phyloP scores from a whole-genome alignment of 1,140 invertebrate species.

The Achatina immaculata region DNA sequence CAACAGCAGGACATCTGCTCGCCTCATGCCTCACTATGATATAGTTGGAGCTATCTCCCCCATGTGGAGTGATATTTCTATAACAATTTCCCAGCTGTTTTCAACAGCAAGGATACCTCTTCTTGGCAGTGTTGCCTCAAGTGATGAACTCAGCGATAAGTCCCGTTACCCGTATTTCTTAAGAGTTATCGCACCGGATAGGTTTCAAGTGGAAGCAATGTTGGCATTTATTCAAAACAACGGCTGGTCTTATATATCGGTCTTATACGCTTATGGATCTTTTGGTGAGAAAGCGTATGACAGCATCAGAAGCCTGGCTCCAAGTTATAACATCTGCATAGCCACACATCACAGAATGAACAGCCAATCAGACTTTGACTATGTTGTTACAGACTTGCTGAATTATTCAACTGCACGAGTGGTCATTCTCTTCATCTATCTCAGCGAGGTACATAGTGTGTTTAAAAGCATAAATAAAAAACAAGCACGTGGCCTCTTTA shows the following conservation, averaged over 20 bases:
- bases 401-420: background rate
- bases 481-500: constrained; percentile 2
- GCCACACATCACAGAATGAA: background rate
- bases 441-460: background rate
- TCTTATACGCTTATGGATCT: background rate
- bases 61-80: background rate
- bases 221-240: constrained; percentile 11
- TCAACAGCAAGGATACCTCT: background rate
- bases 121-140: background rate
- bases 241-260: constrained; percentile 19
- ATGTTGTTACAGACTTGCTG: background rate
- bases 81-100: background rate
- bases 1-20: background rate
- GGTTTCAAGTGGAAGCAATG: constrained; percentile 11
- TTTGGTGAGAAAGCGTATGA: constrained; percentile 7
- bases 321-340: constrained; percentile 8
- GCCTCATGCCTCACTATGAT: background rate
- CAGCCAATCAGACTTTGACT: background rate
- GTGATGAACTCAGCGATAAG: constrained; percentile 21
- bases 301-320: background rate
- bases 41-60: background rate
- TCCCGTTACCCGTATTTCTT: constrained; percentile 2
- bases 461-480: background rate
- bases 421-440: background rate
- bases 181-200: constrained; percentile 44